Evolutionary conservation across 2,888 invertebrate species (phyloP).

Genomic region (Bellardia pandia): DNA sequence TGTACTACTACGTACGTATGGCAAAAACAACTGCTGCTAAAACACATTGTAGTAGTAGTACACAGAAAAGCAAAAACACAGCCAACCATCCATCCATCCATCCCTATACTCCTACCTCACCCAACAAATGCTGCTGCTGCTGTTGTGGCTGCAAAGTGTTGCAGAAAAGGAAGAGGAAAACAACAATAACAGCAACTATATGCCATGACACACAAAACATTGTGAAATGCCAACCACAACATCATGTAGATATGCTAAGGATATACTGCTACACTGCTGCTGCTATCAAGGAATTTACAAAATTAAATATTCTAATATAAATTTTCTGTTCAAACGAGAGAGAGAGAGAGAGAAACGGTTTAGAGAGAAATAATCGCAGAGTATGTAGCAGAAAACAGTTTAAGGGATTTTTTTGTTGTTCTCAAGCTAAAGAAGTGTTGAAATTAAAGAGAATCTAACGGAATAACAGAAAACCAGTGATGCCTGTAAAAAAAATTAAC

Average conservation of each 20-base stretch:
- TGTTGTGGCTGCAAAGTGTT: constrained; percentile 42
- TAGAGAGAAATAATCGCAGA: neutral
- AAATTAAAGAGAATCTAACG: neutral
- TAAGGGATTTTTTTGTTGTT: neutral
- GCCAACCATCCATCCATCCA: constrained; percentile 3
- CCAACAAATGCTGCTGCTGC: neutral
- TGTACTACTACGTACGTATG: constrained; percentile 24
- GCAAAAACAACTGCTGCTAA: constrained; percentile 38
- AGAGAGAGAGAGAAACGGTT: neutral
- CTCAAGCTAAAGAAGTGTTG: neutral
- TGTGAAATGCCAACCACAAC: constrained; percentile 13
- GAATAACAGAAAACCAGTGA: neutral
- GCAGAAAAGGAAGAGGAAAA: constrained; percentile 18
- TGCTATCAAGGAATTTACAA: neutral
- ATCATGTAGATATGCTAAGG: constrained; percentile 19
- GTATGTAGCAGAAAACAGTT: neutral
- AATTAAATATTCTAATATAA: neutral
- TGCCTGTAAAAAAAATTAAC: neutral
- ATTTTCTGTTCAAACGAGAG: neutral
- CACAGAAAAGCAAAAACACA: constrained; percentile 36
- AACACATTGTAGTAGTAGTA: constrained; percentile 9
- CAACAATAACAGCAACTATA: neutral
- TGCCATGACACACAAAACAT: constrained; percentile 1
- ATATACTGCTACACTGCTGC: neutral
- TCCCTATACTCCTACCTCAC: neutral